These are phyloP conservation scores for Abrostola tripartita DNA, from an alignment of 2,888 invertebrate genomes.

Conservation along the genomic window DNA sequence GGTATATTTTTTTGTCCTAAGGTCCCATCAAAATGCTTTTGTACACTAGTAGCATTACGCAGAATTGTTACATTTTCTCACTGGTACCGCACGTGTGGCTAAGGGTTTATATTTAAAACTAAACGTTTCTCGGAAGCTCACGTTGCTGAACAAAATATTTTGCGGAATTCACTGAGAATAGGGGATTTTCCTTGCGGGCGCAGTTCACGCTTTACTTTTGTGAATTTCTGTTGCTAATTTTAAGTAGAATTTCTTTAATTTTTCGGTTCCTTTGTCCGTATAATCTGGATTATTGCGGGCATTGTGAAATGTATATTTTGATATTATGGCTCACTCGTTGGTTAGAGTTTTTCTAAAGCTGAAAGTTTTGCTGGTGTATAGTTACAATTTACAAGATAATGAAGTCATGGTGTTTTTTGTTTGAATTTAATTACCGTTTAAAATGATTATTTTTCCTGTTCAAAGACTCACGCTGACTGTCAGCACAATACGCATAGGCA, in stretches of 20 bases:
- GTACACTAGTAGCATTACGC: conserved; percentile 26
- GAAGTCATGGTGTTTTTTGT: too few species aligned
- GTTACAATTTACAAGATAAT: too few species aligned
- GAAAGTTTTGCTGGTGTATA: not conserved
- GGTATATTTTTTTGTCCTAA: too few species aligned
- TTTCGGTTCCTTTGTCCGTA: conserved; percentile 24
- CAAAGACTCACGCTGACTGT: too few species aligned
- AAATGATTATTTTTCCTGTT: too few species aligned
- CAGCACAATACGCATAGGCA: too few species aligned
- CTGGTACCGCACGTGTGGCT: conserved; percentile 41
- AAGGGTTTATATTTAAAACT: conserved; percentile 47
- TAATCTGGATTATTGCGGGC: conserved; percentile 11
- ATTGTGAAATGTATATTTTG: conserved; percentile 6
- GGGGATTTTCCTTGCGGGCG: conserved; percentile 16
- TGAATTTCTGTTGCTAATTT: conserved; percentile 29
- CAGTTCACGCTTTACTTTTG: conserved; percentile 26
- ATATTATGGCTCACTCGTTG: not conserved
- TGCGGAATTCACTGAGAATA: conserved; percentile 34
- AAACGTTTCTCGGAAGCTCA: conserved; percentile 49
- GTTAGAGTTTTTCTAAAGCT: not conserved
- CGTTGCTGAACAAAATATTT: conserved; percentile 50
- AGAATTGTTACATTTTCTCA: conserved; percentile 8
- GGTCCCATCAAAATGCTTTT: conserved; percentile 5
- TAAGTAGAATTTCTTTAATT: conserved; percentile 39
- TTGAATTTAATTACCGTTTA: too few species aligned